Percentiles rank a stretch among this genome's conserved stretches.
Evolutionary conservation across 1,140 invertebrate species (phyloP).

Genomic region (Oscheius sp.): DNA sequence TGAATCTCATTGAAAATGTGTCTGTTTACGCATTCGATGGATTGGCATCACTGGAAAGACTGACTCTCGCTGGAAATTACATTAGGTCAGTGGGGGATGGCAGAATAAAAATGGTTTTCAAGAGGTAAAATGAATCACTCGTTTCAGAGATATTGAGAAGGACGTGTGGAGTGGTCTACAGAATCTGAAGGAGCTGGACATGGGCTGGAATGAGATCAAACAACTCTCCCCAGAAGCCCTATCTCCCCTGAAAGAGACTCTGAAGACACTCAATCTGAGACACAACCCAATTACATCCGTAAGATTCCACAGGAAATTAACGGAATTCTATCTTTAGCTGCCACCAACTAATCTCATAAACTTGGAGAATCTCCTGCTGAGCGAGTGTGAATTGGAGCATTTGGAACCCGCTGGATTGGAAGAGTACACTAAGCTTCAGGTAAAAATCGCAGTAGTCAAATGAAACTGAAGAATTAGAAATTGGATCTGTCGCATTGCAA

Average conservation of each 20-base stretch:
- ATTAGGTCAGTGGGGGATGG: constrained; percentile 14
- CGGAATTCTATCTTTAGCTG: constrained; percentile 14
- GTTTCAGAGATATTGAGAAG: constrained; percentile 20
- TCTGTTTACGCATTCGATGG: constrained; percentile 32
- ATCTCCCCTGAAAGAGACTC: not conserved
- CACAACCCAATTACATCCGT: constrained; percentile 19
- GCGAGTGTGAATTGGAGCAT: not conserved
- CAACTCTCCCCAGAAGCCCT: not conserved
- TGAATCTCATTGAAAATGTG: constrained; percentile 37
- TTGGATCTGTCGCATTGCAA: constrained; percentile 29
- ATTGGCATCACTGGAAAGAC: constrained; percentile 12
- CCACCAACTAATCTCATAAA: not conserved
- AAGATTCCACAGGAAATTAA: not conserved
- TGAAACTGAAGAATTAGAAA: too few relatives aligned
- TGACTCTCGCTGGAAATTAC: constrained; percentile 40
- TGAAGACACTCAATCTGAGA: constrained; percentile 28
- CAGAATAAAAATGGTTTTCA: not conserved
- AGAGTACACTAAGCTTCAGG: not conserved
- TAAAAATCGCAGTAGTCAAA: too few relatives aligned
- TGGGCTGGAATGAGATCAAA: constrained; percentile 41
- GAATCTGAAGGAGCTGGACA: constrained; percentile 27
- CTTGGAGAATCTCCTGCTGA: constrained; percentile 18
- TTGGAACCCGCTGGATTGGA: not conserved
- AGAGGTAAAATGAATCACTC: not conserved
- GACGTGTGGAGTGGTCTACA: constrained; percentile 22